Evolutionary conservation across 2,888 invertebrate species (phyloP), one percentile per base, ranked within the genome.

Genomic region (Molorchus minor): DNA sequence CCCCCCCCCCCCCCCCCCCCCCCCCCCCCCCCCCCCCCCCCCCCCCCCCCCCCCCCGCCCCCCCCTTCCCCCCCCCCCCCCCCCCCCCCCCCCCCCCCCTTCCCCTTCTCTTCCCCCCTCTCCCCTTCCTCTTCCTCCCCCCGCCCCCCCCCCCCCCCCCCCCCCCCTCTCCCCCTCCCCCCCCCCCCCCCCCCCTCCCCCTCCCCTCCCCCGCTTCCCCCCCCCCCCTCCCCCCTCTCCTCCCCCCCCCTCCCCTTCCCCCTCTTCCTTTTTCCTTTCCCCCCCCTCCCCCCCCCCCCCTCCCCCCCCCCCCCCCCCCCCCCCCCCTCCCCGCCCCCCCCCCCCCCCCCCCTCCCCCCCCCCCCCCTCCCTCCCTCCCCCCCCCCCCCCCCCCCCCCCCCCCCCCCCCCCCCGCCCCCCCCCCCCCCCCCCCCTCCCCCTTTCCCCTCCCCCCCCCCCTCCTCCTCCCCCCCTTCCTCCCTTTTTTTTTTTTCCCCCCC

Each of bases 221-320:
- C 40, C 3, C 4, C 13, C 17, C 13, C 3, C 13, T 2, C 13
- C 40, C 13, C 40, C 3, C 67, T 25, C 25, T 8, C 25, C 70
- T 62, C 63, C 62, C 65, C 57, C 25, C 25, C 25, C 25, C 25
- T 8, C 25, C 25, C 25, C n/a, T n/a, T n/a, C 25, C 25, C 25
- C 25, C 25, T 8, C 25, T 8, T 8, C 25, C 25, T 8, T 8
- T 8, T 8, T 8, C 25, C 25, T 8, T 8, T 8, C 25, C 25
- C 25, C 25, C 25, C 25, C 25, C 25, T 8, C 25, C 25, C 25
- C 25, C 25, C 25, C 25, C 25, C 25, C 25, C 25, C 25, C 25
- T 8, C 25, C 25, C 25, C 25, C 25, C 25, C 25, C 25, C 25
- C 25, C 25, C 25, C 25, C 25, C 25, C 25, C 25, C 25, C 25